Evolutionary conservation across 2,888 invertebrate genomes (phyloP).

Genomic region (Drosophila acutilabella): DNA sequence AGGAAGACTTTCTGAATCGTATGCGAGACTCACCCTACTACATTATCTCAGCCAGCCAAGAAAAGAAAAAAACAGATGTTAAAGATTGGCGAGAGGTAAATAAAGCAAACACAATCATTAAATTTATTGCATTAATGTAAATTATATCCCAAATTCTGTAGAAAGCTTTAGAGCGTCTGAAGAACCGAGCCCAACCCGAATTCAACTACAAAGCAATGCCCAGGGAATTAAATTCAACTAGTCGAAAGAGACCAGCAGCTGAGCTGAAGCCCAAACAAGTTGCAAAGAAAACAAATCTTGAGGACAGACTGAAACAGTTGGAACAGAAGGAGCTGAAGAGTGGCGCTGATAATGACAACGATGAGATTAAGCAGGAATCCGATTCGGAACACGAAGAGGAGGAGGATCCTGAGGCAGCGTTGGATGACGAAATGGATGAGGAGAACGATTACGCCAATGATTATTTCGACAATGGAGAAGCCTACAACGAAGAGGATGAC

Average conservation of each 20-base stretch:
- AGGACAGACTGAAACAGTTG: slow-evolving; percentile 87
- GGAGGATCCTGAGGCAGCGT: slow-evolving; percentile 74
- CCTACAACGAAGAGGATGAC: slow-evolving; percentile 94
- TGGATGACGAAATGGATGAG: slow-evolving; percentile 94
- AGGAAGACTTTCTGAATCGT: slow-evolving; percentile 90
- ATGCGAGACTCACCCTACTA: slow-evolving; percentile 88
- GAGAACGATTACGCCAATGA: slow-evolving; percentile 95
- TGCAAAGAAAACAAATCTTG: slow-evolving; percentile 79
- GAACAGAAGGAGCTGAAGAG: slow-evolving; percentile 88
- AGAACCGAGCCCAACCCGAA: slow-evolving; percentile 78
- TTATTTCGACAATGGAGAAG: slow-evolving; percentile 95
- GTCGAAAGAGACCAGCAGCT: slow-evolving; percentile 67
- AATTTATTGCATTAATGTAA: background rate
- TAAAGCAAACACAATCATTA: background rate
- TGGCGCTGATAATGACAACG: slow-evolving; percentile 86
- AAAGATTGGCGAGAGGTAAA: slow-evolving; percentile 67
- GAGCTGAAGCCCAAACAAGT: slow-evolving; percentile 43
- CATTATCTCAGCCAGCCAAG: slow-evolving; percentile 64
- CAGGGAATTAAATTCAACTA: slow-evolving; percentile 85
- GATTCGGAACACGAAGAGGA: slow-evolving; percentile 86
- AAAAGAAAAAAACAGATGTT: slow-evolving; percentile 34
- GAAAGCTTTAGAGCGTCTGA: slow-evolving; percentile 77
- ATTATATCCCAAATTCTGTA: slow-evolving; percentile 20
- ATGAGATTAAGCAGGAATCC: slow-evolving; percentile 87
- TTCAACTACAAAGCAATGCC: slow-evolving; percentile 88